These are phyloP conservation scores for Dipodomys spectabilis DNA, from an alignment of 2,113 vertebrate genomes.

Conservation along the genomic window DNA sequence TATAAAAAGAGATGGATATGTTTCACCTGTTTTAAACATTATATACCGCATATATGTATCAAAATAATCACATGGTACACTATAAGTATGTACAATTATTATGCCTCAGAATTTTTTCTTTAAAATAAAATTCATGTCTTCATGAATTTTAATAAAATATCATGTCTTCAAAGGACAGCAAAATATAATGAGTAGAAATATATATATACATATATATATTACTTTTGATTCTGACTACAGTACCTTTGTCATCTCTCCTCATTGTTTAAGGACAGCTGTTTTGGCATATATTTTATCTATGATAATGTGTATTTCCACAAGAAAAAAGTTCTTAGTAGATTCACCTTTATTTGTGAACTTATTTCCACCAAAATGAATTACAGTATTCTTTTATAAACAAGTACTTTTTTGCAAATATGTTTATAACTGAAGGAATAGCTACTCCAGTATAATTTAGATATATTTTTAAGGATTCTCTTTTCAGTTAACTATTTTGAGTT, in stretches of 20 bases:
- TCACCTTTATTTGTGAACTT: not conserved
- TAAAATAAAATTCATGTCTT: not conserved
- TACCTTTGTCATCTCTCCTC: not conserved
- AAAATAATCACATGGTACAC: not conserved
- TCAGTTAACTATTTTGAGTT: not conserved
- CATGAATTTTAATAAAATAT: too few species aligned
- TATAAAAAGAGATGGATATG: not conserved
- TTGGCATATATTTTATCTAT: not conserved
- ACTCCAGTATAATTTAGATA: not conserved
- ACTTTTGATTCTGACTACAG: not conserved
- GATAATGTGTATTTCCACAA: not conserved
- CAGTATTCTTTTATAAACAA: constrained; percentile 28
- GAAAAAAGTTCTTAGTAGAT: constrained; percentile 30
- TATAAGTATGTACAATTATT: not conserved
- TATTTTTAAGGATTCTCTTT: not conserved
- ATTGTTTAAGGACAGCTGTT: not conserved
- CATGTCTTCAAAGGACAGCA: not conserved
- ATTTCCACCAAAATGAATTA: constrained; percentile 24
- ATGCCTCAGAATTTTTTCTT: not conserved
- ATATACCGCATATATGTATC: not conserved
- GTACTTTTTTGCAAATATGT: constrained; percentile 18
- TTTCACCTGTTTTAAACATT: not conserved
- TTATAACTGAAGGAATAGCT: not conserved
- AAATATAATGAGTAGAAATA: not conserved
- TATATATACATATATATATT: too few species aligned